phyloP scores from a whole-genome alignment of 92 coral and sea anemone species.

The Phenganax subtilis region DNA sequence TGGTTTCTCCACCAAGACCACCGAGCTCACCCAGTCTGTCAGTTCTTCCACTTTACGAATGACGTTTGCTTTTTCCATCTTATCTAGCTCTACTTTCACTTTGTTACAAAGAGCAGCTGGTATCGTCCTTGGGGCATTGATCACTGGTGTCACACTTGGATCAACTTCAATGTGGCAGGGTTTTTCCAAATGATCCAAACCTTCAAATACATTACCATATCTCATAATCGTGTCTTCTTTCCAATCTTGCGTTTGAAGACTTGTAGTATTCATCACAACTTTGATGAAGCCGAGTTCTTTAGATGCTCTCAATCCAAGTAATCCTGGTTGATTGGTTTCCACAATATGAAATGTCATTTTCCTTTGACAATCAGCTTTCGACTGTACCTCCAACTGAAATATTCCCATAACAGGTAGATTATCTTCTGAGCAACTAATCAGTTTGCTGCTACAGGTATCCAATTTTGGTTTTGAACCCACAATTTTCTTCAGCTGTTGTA shows the following conservation, averaged over 20 bases:
- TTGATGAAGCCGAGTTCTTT: slow-evolving; percentile 51
- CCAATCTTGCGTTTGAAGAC: slow-evolving; percentile 29
- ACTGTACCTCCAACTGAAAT: neutral
- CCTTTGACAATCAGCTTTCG: neutral
- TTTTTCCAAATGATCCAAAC: slow-evolving; percentile 50
- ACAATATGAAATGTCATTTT: slow-evolving; percentile 3
- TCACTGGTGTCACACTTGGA: slow-evolving; percentile 40
- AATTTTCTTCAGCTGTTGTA: neutral
- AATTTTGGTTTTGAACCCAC: neutral
- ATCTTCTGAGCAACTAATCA: slow-evolving; percentile 4
- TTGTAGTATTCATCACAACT: slow-evolving; percentile 38
- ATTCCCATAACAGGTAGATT: slow-evolving; percentile 2
- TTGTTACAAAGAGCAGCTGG: slow-evolving; percentile 51
- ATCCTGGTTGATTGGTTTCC: slow-evolving; percentile 16
- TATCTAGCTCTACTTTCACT: slow-evolving; percentile 41
- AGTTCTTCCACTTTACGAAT: slow-evolving; percentile 9
- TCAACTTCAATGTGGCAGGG: slow-evolving; percentile 56
- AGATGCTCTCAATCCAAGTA: slow-evolving; percentile 13
- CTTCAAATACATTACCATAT: slow-evolving; percentile 46
- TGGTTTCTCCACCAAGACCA: slow-evolving; percentile 40
- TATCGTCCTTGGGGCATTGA: slow-evolving; percentile 38
- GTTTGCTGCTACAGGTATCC: neutral
- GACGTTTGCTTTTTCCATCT: slow-evolving; percentile 21
- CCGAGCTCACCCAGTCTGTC: neutral
- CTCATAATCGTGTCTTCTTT: slow-evolving; percentile 41